These are phyloP conservation scores for Watsonalla cultraria DNA, from an alignment of 2,888 invertebrate genomes.

Conservation along the genomic window DNA sequence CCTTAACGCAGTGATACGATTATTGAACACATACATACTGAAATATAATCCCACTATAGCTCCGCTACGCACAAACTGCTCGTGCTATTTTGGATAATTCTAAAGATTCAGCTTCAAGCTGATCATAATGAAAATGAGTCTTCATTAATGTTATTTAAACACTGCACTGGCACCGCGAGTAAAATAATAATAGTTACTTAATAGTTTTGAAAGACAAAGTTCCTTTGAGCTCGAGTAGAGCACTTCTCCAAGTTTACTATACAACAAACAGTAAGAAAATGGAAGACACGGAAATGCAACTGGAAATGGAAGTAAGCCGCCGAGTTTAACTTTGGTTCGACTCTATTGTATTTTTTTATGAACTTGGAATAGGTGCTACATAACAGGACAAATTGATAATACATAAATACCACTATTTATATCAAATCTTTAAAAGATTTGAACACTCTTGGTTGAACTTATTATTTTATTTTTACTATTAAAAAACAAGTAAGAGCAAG, in stretches of 20 bases:
- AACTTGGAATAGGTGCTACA: neutral
- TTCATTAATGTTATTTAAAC: too few relatives aligned
- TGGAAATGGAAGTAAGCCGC: conserved; percentile 9
- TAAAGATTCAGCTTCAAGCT: too few relatives aligned
- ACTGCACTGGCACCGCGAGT: neutral
- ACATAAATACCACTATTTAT: too few relatives aligned
- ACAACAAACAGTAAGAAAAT: conserved; percentile 7
- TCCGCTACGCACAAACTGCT: too few relatives aligned
- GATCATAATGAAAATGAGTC: too few relatives aligned
- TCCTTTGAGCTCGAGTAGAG: neutral
- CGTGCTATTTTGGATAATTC: too few relatives aligned
- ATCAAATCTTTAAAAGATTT: too few relatives aligned
- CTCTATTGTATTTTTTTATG: neutral
- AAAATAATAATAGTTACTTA: conserved; percentile 5
- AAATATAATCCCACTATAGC: neutral
- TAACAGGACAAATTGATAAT: too few relatives aligned
- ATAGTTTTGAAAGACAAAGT: conserved; percentile 1
- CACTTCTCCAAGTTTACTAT: conserved; percentile 5
- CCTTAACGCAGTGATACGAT: too few relatives aligned
- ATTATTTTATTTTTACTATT: too few relatives aligned
- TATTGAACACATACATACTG: conserved; percentile 3
- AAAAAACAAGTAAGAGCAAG: too few relatives aligned
- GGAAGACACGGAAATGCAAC: conserved; percentile 8
- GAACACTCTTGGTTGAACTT: too few relatives aligned
- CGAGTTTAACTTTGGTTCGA: conserved; percentile 11